Base-by-base conservation (phyloP, 2,113 vertebrate genomes). In the Cavia porcellus region DNA sequence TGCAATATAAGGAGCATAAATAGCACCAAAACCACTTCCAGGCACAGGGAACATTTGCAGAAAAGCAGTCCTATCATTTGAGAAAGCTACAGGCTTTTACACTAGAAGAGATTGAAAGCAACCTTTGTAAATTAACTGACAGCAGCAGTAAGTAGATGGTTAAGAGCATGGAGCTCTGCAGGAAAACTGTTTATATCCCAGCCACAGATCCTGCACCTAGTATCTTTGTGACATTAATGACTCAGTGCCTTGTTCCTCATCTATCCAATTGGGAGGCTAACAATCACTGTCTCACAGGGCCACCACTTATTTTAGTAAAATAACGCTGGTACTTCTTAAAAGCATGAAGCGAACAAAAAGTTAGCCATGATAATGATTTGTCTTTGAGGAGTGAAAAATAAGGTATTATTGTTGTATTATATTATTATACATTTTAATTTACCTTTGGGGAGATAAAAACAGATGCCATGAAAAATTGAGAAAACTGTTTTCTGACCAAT, bases 341-440 rank as follows among this genome's bases (percentile, higher is more conserved):
- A 90, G 32, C 22, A 24, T n/a, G 45, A 19, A 68, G 62, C 79
- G 50, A 86, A 24, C 59, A 80, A 72, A 90, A 83, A 88, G 64
- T 68, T 81, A 96, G 66, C 32, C 7, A 4, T 45, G 3, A 24
- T 75, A 2, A 28, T 94, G 81, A 86, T 94, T 55, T 93, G 86
- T 77, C 82, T 91, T 95, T 75, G 59, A 95, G 86, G 81, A 77
- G 5, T 68, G 77, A 90, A 93, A 97, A 89, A 62, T 4, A 92
- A 80, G 80, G 57, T 66, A 7, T 77, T 90, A 70, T 87, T 68
- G 9, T 87, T 92, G 7, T 88, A 47, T 55, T 87, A 92, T 86
- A 87, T 89, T 95, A 87, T 83, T 87, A 84, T 28, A 93, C 62
- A 89, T 97, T 93, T 95, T 91, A 91, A 93, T 93, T 95, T 96